phyloP scores from a whole-genome alignment of 2,888 invertebrate species.

The Lapara coniferarum region DNA sequence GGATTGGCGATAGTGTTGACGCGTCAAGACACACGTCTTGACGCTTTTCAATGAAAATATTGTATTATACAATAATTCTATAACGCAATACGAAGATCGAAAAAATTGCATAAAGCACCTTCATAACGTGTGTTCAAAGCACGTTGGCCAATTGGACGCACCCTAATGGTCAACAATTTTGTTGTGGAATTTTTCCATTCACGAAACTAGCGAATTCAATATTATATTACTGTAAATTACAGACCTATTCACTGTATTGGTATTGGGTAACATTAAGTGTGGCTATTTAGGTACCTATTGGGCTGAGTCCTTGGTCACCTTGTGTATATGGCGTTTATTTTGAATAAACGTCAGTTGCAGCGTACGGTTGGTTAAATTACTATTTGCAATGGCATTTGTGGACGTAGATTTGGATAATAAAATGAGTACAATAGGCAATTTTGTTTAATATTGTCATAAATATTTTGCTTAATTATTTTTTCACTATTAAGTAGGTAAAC shows the following conservation, averaged over 20 bases:
- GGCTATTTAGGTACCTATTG: conserved; percentile 34
- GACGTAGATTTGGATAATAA: neutral
- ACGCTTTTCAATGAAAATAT: no score
- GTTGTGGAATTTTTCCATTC: neutral
- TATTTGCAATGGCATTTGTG: neutral
- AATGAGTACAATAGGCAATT: neutral
- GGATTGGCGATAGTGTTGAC: no score
- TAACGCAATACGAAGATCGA: no score
- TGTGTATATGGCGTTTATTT: conserved; percentile 33
- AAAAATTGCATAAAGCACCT: no score
- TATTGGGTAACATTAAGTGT: conserved; percentile 36
- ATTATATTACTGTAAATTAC: conserved; percentile 41
- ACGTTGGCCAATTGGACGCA: no score
- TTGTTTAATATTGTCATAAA: neutral
- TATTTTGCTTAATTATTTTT: neutral
- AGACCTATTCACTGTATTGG: conserved; percentile 30
- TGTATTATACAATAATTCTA: no score
- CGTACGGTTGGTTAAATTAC: neutral
- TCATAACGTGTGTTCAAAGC: no score
- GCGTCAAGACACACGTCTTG: no score
- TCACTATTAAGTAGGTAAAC: no score
- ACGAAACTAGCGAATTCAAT: conserved; percentile 30
- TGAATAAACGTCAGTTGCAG: neutral
- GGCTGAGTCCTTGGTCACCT: conserved; percentile 37
- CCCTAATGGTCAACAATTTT: conserved; percentile 3